Percentiles rank a stretch among this genome's conserved stretches.
These are phyloP conservation scores for Steinernema khuongi DNA, from an alignment of 1,140 invertebrate genomes.

Conservation along the genomic window DNA sequence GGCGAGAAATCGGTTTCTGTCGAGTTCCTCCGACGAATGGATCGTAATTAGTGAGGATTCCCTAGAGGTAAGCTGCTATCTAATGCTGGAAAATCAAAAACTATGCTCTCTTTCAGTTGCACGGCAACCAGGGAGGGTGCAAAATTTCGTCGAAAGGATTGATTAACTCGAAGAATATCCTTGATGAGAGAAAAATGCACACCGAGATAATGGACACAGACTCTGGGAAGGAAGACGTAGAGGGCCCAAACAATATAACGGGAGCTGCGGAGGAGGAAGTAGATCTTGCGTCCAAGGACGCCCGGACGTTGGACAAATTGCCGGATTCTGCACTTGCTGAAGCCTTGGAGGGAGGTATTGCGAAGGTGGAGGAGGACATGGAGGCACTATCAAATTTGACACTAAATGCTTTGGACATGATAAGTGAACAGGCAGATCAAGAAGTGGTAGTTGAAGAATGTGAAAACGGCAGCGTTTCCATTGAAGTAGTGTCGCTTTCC, in stretches of 20 bases:
- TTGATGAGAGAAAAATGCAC: neutral
- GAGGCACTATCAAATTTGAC: too few species aligned
- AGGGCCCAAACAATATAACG: too few species aligned
- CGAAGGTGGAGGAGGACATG: too few species aligned
- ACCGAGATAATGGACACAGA: neutral
- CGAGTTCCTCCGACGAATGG: constrained; percentile 9
- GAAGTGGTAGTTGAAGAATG: too few species aligned
- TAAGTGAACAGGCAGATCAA: too few species aligned
- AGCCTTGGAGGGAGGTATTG: too few species aligned
- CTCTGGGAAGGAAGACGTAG: neutral
- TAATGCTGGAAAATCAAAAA: neutral
- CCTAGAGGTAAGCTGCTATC: neutral
- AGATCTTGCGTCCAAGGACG: neutral
- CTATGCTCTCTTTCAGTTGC: neutral
- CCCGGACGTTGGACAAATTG: too few species aligned
- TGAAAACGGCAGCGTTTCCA: too few species aligned
- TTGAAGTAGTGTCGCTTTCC: too few species aligned
- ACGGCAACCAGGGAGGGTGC: neutral
- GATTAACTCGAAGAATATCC: neutral
- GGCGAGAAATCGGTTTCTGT: neutral
- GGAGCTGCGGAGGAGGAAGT: neutral
- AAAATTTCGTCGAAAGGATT: neutral
- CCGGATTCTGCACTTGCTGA: too few species aligned
- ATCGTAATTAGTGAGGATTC: neutral
- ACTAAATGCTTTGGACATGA: too few species aligned